These are phyloP conservation scores for Elgaria multicarinata DNA, from an alignment of 2,113 vertebrate species.

Conservation along the genomic window DNA sequence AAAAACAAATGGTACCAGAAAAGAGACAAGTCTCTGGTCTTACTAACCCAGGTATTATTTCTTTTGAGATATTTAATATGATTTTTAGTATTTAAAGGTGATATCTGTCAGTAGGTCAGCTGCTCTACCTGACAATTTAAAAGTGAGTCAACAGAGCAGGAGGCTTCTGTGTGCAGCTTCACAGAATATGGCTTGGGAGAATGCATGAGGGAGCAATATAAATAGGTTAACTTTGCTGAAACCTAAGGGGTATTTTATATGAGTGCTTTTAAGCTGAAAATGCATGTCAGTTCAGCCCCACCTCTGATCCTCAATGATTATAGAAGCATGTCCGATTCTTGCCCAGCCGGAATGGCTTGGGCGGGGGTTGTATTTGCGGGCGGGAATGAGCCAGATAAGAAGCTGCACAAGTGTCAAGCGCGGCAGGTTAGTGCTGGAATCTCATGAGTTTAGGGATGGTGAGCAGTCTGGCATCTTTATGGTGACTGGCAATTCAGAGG, in stretches of 20 bases:
- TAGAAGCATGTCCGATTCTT: too few relatives aligned
- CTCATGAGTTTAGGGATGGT: too few relatives aligned
- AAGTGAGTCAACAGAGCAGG: background rate
- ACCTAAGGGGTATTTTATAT: background rate
- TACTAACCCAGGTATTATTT: background rate
- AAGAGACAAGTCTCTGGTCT: background rate
- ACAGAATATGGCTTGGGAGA: background rate
- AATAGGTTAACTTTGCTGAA: background rate
- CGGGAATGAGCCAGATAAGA: too few relatives aligned
- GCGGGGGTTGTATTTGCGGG: too few relatives aligned
- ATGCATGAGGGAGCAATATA: background rate
- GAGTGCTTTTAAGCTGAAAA: background rate
- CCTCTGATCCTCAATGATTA: background rate
- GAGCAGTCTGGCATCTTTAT: too few relatives aligned
- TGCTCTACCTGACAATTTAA: background rate
- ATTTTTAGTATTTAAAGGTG: background rate
- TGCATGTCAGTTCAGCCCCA: background rate
- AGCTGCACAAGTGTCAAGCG: too few relatives aligned
- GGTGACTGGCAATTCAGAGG: too few relatives aligned
- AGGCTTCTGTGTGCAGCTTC: background rate
- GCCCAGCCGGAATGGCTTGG: too few relatives aligned
- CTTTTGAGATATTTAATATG: background rate
- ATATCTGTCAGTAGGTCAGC: background rate
- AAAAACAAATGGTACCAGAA: background rate
- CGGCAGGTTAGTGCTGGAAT: too few relatives aligned